These are phyloP conservation scores for Leptodactylus fallax DNA, from an alignment of 2,797 vertebrate genomes.

Conservation along the genomic window DNA sequence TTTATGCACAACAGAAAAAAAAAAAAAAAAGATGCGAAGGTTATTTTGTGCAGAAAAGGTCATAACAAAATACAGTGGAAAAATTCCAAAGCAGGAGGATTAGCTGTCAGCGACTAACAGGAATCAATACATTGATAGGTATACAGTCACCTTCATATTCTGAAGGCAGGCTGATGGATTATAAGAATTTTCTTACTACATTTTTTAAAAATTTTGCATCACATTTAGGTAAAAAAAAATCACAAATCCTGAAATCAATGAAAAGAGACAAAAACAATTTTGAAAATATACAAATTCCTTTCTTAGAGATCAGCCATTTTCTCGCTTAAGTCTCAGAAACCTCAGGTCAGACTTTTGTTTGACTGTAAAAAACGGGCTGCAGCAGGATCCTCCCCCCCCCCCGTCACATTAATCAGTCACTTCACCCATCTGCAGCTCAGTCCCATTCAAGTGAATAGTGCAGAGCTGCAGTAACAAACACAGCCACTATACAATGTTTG, in stretches of 20 bases:
- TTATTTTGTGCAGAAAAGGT: conserved; percentile 1
- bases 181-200: not conserved
- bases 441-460: no score
- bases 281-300: no score
- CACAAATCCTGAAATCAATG: not conserved
- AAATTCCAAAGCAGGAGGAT: not conserved
- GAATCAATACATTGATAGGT: not conserved
- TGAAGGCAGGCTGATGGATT: not conserved
- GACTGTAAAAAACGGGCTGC: not conserved
- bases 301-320: no score
- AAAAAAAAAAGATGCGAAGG: conserved; percentile 5
- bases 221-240: not conserved
- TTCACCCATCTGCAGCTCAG: no score
- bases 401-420: no score
- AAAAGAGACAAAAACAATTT: no score
- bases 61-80: not conserved
- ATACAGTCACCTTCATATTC: not conserved
- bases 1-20: not conserved
- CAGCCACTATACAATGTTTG: no score
- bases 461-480: no score
- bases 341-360: not conserved
- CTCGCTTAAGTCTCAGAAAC: not conserved
- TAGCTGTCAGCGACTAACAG: not conserved
- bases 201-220: not conserved
- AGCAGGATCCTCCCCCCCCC: no score